Evolutionary conservation across 2,797 vertebrate species (phyloP).

Genomic region (Mormyrus proboscirostris): DNA sequence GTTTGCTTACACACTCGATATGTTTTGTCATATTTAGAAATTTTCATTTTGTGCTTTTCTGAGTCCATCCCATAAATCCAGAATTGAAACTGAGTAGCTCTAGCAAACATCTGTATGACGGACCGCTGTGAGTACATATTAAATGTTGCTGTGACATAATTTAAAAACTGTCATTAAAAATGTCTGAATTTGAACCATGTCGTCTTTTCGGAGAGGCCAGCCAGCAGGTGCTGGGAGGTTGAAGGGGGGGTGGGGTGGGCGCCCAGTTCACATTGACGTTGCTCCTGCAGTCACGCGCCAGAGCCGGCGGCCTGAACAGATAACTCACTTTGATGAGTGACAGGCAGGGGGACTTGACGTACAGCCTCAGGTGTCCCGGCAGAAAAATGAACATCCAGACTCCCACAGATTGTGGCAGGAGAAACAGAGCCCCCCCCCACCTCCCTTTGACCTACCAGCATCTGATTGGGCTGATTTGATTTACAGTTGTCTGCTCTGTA

Average conservation of each 20-base stretch:
- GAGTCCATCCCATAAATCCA: neutral
- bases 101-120: neutral
- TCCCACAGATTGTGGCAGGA: neutral
- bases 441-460: neutral
- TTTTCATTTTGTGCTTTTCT: neutral
- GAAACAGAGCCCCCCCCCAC: neutral
- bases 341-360: constrained; percentile 22
- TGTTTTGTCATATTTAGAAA: neutral
- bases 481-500: constrained; percentile 20
- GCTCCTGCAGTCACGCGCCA: constrained; percentile 26
- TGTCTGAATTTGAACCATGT: constrained; percentile 22
- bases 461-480: constrained; percentile 30
- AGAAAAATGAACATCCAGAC: neutral
- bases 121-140: neutral
- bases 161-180: neutral
- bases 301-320: constrained; percentile 21
- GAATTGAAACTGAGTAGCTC: constrained; percentile 15
- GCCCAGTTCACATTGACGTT: constrained; percentile 23
- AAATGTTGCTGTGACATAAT: neutral
- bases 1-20: neutral
- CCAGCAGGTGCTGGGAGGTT: constrained; percentile 30
- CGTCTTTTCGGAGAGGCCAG: neutral
- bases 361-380: constrained; percentile 21
- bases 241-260: too few species aligned
- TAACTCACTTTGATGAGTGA: constrained; percentile 30